Evolutionary conservation across 2,113 vertebrate species (phyloP).

Genomic region (Martes martes): DNA sequence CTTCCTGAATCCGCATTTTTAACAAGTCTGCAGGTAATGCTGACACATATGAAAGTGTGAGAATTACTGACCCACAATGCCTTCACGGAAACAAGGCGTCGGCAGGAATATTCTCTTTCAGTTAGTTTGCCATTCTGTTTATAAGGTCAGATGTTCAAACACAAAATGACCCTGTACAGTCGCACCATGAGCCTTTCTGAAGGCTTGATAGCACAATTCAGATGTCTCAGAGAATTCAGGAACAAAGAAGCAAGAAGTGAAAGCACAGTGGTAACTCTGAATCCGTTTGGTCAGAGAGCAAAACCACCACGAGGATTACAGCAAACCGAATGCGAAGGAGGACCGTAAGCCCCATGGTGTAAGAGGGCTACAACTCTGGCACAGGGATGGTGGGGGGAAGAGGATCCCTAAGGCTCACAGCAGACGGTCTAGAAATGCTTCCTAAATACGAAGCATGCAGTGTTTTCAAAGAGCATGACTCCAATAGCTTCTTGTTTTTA

Average conservation of each 20-base stretch:
- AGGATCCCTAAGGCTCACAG: not conserved
- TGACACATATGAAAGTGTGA: not conserved
- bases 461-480: not conserved
- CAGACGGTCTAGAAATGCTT: not conserved
- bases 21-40: not conserved
- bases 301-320: not conserved
- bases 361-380: not conserved
- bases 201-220: not conserved
- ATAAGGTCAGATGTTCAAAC: not conserved
- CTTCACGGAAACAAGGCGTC: not conserved
- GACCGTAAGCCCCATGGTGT: not conserved
- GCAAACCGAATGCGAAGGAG: not conserved
- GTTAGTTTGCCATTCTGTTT: not conserved
- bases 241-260: conserved; percentile 57
- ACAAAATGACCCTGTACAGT: not conserved
- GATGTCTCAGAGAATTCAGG: conserved; percentile 13
- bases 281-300: not conserved
- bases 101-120: not conserved
- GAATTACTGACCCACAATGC: not conserved
- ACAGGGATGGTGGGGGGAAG: not conserved
- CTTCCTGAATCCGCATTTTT: not conserved
- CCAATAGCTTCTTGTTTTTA: not conserved
- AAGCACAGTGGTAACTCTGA: conserved; percentile 4
- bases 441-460: not conserved
- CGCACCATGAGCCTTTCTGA: not conserved